These are phyloP conservation scores for Platyura marginata DNA, from an alignment of 1,140 invertebrate species.

Conservation along the genomic window DNA sequence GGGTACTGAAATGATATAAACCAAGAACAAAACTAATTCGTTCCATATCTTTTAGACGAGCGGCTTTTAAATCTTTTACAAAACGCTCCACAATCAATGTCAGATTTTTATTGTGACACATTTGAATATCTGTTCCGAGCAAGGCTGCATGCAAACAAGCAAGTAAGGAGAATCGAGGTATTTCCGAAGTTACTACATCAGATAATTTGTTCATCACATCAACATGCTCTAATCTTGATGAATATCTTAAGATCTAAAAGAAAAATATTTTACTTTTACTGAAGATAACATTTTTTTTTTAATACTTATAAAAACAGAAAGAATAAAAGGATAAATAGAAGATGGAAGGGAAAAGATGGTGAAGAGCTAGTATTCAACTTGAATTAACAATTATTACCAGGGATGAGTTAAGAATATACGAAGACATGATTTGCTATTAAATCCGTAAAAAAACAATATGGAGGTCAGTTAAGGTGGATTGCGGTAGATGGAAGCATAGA, in stretches of 20 bases:
- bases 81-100: constrained; percentile 23
- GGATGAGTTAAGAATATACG: too few relatives aligned
- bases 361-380: too few relatives aligned
- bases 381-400: too few relatives aligned
- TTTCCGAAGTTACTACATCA: constrained; percentile 15
- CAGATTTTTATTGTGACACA: constrained; percentile 21
- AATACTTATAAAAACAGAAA: too few relatives aligned
- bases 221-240: constrained; percentile 13
- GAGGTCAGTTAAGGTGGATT: too few relatives aligned
- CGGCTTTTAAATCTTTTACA: constrained; percentile 12
- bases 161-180: constrained; percentile 24
- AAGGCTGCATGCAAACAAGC: constrained; percentile 32
- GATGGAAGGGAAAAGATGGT: too few relatives aligned
- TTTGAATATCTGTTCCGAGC: constrained; percentile 24
- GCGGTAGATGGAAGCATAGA: too few relatives aligned
- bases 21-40: constrained; percentile 29
- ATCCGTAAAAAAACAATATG: too few relatives aligned
- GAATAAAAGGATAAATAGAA: too few relatives aligned
- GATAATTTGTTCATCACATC: constrained; percentile 16
- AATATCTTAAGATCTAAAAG: constrained; percentile 19
- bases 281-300: too few relatives aligned
- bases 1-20: constrained; percentile 27
- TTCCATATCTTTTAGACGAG: constrained; percentile 42
- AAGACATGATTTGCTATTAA: too few relatives aligned
- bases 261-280: background rate